phyloP scores from a whole-genome alignment of 2,113 vertebrate genomes.

The Chascanopsetta lugubris region DNA sequence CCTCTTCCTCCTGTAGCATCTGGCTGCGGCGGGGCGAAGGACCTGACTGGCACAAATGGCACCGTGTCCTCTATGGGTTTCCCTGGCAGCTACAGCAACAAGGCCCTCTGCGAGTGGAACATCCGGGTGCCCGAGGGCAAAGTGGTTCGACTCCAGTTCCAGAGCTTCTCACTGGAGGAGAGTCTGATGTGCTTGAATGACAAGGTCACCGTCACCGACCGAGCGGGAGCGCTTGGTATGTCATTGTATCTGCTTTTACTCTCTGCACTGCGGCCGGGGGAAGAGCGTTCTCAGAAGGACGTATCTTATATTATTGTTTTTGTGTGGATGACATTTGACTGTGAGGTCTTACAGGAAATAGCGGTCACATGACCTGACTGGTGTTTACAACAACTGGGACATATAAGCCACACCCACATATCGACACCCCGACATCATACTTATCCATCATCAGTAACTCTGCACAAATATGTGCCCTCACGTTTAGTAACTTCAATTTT shows the following conservation, averaged over 20 bases:
- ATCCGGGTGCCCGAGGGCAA: slow-evolving; percentile 74
- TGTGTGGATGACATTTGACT: not conserved
- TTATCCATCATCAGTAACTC: too few relatives aligned
- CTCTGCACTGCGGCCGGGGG: not conserved
- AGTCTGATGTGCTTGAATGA: slow-evolving; percentile 74
- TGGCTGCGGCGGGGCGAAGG: slow-evolving; percentile 77
- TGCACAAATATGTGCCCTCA: too few relatives aligned
- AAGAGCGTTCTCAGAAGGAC: not conserved
- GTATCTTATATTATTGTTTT: not conserved
- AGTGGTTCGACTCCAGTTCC: slow-evolving; percentile 77
- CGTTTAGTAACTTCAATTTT: too few relatives aligned
- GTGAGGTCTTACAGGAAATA: not conserved
- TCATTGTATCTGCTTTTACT: slow-evolving; percentile 7
- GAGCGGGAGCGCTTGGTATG: slow-evolving; percentile 73
- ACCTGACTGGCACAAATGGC: slow-evolving; percentile 64
- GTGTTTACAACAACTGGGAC: not conserved
- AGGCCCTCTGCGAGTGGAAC: slow-evolving; percentile 79
- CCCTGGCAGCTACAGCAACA: slow-evolving; percentile 74
- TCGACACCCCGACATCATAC: too few relatives aligned
- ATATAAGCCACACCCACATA: too few relatives aligned
- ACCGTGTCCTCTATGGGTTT: slow-evolving; percentile 73
- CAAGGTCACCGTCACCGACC: slow-evolving; percentile 74
- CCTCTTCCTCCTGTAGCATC: slow-evolving; percentile 68
- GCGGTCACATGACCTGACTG: not conserved
- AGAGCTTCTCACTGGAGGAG: slow-evolving; percentile 80